Percentiles rank a stretch among this genome's conserved stretches.
phyloP scores from a whole-genome alignment of 2,797 vertebrate species.

The Cryptoprocta ferox region DNA sequence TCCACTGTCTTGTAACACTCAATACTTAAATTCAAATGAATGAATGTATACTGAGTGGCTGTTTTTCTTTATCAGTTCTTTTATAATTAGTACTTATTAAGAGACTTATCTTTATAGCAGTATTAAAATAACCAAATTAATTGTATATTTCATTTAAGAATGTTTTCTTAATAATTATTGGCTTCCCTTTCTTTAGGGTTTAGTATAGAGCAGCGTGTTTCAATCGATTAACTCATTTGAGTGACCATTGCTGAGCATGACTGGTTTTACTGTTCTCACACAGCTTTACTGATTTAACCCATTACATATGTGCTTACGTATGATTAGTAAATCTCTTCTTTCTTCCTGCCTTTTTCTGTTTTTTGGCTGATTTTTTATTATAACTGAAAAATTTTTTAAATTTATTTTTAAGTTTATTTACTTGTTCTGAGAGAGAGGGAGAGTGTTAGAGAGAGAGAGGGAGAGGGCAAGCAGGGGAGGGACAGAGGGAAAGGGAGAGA shows the following conservation, averaged over 20 bases:
- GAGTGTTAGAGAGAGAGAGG: no score
- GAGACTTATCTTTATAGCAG: constrained; percentile 31
- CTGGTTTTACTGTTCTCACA: background rate
- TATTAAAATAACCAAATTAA: constrained; percentile 60
- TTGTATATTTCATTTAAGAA: background rate
- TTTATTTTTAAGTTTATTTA: no score
- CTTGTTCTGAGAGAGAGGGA: no score
- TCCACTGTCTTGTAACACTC: background rate
- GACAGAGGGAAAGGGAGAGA: no score
- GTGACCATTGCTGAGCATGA: constrained; percentile 18
- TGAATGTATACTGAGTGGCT: background rate
- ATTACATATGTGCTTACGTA: background rate
- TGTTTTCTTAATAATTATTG: constrained; percentile 38
- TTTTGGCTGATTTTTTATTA: background rate
- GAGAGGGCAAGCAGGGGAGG: no score
- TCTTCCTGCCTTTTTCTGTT: background rate
- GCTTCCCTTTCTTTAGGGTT: constrained; percentile 19
- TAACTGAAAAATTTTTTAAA: background rate
- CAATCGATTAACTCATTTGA: background rate
- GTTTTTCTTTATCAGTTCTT: constrained; percentile 25
- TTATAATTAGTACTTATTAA: constrained; percentile 53
- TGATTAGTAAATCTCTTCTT: background rate
- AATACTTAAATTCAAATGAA: constrained; percentile 19
- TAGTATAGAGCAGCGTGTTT: constrained; percentile 49
- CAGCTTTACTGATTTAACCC: background rate